phyloP scores from a whole-genome alignment of 1,140 invertebrate genomes.

The Bombyx mandarina region DNA sequence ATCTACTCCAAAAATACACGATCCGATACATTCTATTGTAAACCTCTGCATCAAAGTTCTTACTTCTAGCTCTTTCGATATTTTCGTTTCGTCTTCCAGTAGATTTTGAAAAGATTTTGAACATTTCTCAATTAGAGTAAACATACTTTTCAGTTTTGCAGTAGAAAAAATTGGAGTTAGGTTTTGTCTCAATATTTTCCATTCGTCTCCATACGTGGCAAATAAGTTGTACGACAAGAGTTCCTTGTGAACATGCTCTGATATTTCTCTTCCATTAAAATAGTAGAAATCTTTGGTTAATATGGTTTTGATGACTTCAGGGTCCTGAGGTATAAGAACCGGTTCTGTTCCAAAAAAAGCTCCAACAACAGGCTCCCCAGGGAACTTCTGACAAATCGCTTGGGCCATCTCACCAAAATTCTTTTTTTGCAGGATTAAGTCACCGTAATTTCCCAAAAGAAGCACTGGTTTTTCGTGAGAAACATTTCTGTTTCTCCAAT shows the following conservation, averaged over 20 bases:
- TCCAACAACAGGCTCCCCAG: conserved; percentile 44
- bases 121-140: conserved; percentile 57
- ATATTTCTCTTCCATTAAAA: conserved; percentile 62
- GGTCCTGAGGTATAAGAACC: conserved; percentile 53
- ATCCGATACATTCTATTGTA: conserved; percentile 73
- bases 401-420: conserved; percentile 17
- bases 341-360: conserved; percentile 52
- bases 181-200: conserved; percentile 72
- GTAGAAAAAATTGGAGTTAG: conserved; percentile 74
- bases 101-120: conserved; percentile 39
- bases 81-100: conserved; percentile 21
- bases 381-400: conserved; percentile 32
- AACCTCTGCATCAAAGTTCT: conserved; percentile 63
- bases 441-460: conserved; percentile 48
- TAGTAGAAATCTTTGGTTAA: conserved; percentile 67
- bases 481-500: conserved; percentile 26
- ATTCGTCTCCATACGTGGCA: conserved; percentile 52
- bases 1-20: conserved; percentile 72
- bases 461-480: conserved; percentile 14
- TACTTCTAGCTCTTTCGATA: conserved; percentile 33
- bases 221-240: conserved; percentile 41
- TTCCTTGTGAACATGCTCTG: conserved; percentile 60
- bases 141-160: conserved; percentile 74
- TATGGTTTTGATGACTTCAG: conserved; percentile 64
- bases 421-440: conserved; percentile 33